Evolutionary conservation across 1,140 invertebrate species (phyloP).

Genomic region (Oncopeltus fasciatus): DNA sequence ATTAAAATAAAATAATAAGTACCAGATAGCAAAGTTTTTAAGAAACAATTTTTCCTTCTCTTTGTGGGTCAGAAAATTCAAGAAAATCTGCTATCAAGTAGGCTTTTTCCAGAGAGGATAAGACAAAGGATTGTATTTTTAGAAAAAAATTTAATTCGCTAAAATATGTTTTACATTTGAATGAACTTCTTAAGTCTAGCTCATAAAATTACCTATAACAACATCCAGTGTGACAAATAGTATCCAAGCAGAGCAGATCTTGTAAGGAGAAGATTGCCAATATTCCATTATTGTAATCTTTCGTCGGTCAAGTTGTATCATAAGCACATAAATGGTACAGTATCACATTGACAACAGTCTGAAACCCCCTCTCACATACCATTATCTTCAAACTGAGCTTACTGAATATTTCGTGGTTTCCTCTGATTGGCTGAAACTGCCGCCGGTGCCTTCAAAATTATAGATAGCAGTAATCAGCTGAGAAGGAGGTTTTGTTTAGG

Average conservation of each 20-base stretch:
- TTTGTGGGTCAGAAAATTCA: no score
- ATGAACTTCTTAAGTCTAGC: no score
- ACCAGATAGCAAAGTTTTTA: no score
- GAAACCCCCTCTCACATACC: neutral
- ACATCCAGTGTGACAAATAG: slow-evolving; percentile 22
- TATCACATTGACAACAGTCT: neutral
- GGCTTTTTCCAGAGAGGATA: no score
- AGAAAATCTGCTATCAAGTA: no score
- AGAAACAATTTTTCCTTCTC: no score
- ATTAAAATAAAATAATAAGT: no score
- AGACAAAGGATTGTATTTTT: no score
- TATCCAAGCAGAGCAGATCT: slow-evolving; percentile 23
- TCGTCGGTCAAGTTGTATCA: neutral
- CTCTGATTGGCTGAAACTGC: slow-evolving; percentile 7
- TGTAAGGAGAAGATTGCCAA: slow-evolving; percentile 21
- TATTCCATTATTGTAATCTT: slow-evolving; percentile 20
- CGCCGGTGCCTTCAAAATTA: neutral
- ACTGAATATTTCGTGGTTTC: slow-evolving; percentile 15
- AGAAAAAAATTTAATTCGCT: no score
- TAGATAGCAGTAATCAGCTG: neutral
- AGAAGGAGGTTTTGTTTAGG: neutral
- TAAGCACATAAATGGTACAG: neutral
- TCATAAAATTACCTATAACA: slow-evolving; percentile 15
- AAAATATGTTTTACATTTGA: no score
- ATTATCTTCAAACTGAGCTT: slow-evolving; percentile 11